Conservation (phyloP, 2,797 vertebrate species). For the Salmo trutta region DNA sequence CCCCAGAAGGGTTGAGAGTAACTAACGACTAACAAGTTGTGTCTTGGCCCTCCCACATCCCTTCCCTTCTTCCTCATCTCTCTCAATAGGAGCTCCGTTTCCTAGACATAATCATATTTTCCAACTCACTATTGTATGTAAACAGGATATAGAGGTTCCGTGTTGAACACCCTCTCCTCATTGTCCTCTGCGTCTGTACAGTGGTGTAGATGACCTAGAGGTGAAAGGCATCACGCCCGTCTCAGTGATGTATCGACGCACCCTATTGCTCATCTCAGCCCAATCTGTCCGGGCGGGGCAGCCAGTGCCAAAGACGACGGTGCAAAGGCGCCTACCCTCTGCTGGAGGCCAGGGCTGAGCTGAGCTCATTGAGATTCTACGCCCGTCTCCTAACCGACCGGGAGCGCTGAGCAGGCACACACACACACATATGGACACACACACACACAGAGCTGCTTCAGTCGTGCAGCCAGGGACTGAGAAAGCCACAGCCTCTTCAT, state of each 20-base stretch:
- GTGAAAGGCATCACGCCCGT: conserved; percentile 51
- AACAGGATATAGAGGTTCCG: conserved; percentile 35
- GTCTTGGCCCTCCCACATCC: neutral
- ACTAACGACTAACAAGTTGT: conserved; percentile 3
- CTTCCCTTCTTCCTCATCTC: neutral
- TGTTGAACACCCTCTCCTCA: conserved; percentile 27
- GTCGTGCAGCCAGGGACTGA: conserved; percentile 38
- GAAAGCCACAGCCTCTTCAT: conserved; percentile 51
- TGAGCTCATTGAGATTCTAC: conserved; percentile 72
- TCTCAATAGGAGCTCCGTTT: neutral
- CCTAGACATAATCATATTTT: conserved; percentile 44
- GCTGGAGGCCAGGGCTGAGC: conserved; percentile 43
- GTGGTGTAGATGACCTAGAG: conserved; percentile 29
- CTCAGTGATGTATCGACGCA: conserved; percentile 62
- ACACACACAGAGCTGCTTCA: conserved; percentile 40
- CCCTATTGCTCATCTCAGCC: conserved; percentile 55
- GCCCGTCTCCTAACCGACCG: conserved; percentile 42
- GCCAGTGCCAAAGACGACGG: conserved; percentile 27
- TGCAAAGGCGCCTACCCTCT: conserved; percentile 48
- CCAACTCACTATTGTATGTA: conserved; percentile 53
- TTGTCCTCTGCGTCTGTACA: conserved; percentile 24
- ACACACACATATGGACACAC: conserved; percentile 26
- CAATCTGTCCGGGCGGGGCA: conserved; percentile 45
- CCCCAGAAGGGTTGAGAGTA: conserved; percentile 16
- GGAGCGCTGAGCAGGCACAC: conserved; percentile 64